These are phyloP conservation scores for Ochlodes sylvanus DNA, from an alignment of 2,888 invertebrate genomes.

Conservation along the genomic window DNA sequence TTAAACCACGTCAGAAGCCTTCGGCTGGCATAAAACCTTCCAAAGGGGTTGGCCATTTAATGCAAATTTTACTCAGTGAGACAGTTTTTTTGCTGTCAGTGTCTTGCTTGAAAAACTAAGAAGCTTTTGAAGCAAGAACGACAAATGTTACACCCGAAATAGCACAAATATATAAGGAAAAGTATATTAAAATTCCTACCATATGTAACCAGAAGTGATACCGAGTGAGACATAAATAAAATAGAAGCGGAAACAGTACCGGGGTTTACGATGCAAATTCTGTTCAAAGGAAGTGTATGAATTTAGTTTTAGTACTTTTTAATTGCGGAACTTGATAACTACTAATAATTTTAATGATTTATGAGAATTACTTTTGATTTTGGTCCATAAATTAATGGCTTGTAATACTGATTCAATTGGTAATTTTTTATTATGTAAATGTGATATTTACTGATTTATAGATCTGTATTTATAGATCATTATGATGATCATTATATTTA, in stretches of 20 bases:
- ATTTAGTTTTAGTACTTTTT: neutral
- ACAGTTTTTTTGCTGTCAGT: too few species aligned
- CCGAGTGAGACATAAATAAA: neutral
- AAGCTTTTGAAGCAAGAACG: too few species aligned
- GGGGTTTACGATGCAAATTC: neutral
- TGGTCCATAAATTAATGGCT: neutral
- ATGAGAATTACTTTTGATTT: neutral
- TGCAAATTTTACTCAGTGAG: too few species aligned
- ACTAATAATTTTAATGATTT: neutral
- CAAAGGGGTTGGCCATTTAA: too few species aligned
- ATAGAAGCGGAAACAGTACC: neutral
- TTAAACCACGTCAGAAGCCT: too few species aligned
- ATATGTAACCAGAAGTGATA: slow-evolving; percentile 13
- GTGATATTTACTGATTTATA: too few species aligned
- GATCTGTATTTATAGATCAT: too few species aligned
- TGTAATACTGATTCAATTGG: too few species aligned
- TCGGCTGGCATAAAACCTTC: too few species aligned
- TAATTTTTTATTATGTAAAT: too few species aligned
- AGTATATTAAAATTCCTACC: slow-evolving; percentile 20
- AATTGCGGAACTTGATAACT: neutral
- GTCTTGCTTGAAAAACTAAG: too few species aligned
- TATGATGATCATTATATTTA: too few species aligned
- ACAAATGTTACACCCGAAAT: neutral
- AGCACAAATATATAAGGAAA: slow-evolving; percentile 9
- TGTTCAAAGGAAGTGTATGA: slow-evolving; percentile 1